Evolutionary conservation across 1,140 invertebrate species (phyloP).

Genomic region (Brachionus asplanchnoidis): DNA sequence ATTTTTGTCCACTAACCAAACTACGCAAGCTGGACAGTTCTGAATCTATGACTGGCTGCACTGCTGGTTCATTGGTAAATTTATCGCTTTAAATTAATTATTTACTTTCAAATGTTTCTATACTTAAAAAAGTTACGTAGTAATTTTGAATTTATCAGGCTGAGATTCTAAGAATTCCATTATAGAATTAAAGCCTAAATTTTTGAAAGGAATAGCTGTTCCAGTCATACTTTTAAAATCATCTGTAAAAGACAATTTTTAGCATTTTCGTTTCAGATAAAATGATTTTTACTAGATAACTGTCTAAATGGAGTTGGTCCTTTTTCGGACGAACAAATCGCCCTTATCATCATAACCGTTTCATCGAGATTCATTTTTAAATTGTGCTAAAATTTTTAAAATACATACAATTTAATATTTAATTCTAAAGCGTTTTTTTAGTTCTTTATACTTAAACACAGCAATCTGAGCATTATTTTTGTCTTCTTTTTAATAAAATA

Average conservation of each 20-base stretch:
- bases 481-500: background rate
- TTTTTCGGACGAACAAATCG: background rate
- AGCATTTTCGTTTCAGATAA: background rate
- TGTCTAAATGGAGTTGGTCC: background rate
- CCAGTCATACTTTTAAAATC: constrained; percentile 12
- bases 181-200: constrained; percentile 2
- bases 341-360: constrained; percentile 10
- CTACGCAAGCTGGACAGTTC: background rate
- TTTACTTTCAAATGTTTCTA: background rate
- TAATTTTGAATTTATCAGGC: constrained; percentile 6
- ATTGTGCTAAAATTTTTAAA: background rate
- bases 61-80: background rate
- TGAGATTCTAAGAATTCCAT: background rate
- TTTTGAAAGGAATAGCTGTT: background rate
- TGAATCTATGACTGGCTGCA: background rate
- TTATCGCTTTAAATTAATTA: background rate
- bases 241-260: background rate
- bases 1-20: constrained; percentile 29
- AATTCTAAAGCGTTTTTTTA: background rate
- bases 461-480: background rate
- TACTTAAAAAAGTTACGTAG: background rate
- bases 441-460: background rate
- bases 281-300: background rate
- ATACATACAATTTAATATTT: background rate
- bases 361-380: constrained; percentile 29